phyloP scores from a whole-genome alignment of 2,113 vertebrate species.

The Pygoscelis adeliae region DNA sequence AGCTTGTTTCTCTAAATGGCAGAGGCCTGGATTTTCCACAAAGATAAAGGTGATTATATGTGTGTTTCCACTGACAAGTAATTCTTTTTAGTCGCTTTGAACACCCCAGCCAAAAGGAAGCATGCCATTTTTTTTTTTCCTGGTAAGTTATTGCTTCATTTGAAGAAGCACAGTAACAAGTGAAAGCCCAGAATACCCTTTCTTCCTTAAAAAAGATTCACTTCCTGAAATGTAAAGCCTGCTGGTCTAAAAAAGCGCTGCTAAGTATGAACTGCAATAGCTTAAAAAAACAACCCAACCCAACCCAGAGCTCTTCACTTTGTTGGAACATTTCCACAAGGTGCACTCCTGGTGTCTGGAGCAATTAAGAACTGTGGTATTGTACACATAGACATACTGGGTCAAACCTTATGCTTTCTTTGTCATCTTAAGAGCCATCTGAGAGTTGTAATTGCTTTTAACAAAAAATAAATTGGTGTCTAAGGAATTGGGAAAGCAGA shows the following conservation, averaged over 20 bases:
- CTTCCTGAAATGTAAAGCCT: conserved; percentile 17
- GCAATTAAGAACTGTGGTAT: neutral
- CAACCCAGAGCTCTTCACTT: neutral
- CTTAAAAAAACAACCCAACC: neutral
- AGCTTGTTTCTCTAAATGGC: neutral
- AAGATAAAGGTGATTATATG: neutral
- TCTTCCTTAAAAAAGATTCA: conserved; percentile 8
- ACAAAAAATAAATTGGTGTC: neutral
- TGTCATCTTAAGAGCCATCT: neutral
- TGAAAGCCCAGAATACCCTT: neutral
- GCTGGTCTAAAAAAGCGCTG: neutral
- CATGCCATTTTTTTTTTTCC: neutral
- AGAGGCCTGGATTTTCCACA: neutral
- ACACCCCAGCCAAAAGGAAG: neutral
- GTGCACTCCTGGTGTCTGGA: neutral
- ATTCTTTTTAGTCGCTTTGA: neutral
- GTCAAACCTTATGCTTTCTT: neutral
- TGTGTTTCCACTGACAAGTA: neutral
- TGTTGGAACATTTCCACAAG: neutral
- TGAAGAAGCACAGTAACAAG: conserved; percentile 8
- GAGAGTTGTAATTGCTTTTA: neutral
- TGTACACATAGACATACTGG: neutral
- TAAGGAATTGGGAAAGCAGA: neutral
- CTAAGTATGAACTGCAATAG: neutral
- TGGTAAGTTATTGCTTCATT: neutral